Evolutionary conservation across 2,797 vertebrate genomes (phyloP), one percentile per base, ranked within the genome.

Genomic region (Odontamblyopus lacepedii): DNA sequence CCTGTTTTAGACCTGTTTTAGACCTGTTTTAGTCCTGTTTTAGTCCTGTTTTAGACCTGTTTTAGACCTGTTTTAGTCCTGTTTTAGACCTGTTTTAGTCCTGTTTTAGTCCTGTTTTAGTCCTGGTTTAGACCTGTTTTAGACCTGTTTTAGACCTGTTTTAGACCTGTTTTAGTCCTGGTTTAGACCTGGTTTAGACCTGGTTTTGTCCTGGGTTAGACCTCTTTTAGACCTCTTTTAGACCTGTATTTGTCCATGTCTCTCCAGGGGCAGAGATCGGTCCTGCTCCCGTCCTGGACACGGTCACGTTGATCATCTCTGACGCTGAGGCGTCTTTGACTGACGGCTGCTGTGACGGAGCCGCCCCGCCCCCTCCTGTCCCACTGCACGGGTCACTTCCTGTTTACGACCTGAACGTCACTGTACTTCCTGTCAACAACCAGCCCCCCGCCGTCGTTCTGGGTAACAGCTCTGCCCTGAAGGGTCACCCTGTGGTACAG

Each of bases 231-330:
- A 0, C 11, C 44, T 48, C 12, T 12, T 44, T 44, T 44, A 44
- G 3, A 23, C 16, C 30, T 19, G 60, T 30, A n/a, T 19, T 19
- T 0, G 2, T 8, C 41, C 13, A 2, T 30, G 0, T 29, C 26
- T 81, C 29, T 72, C 12, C 76, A 91, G 80, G 93, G 16, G 93
- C 91, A 30, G 94, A 95, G 87, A 92, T 95, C 55, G 94, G 93
- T 18, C 73, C 86, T 0, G 1, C 32, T 32, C 67, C 90, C 1
- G 48, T 35, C 18, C 70, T 70, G 0, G 92, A 93, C 81, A 90
- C 78, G 0, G 78, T 95, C 3, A 88, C 93, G 5, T 83, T 95
- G 53, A 91, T 95, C 78, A 91, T 92, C 78, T 95, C 94, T 0
- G 91, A 94, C 3, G 81, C 89, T 18, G 91, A 93, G 56, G 89